Conservation (phyloP, 2,797 vertebrate species). For the Esox masquinongy region DNA sequence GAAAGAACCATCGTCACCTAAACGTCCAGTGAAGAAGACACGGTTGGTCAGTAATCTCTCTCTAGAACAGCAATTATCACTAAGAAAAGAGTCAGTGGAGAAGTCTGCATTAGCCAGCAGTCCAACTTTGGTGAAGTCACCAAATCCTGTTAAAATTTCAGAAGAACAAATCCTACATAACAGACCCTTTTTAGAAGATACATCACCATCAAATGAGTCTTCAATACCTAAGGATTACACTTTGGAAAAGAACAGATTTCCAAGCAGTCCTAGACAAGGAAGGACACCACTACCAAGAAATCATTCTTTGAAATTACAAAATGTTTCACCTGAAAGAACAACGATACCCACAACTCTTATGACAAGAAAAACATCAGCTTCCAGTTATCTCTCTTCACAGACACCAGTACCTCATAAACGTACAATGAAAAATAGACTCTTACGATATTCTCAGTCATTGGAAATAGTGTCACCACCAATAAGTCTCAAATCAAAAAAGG, state of each 20-base stretch:
- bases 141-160: constrained; percentile 25
- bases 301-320: constrained; percentile 30
- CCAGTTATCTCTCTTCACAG: constrained; percentile 36
- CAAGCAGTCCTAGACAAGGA: constrained; percentile 37
- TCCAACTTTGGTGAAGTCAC: constrained; percentile 25
- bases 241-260: constrained; percentile 30
- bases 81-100: constrained; percentile 60
- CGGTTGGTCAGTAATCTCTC: constrained; percentile 66
- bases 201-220: constrained; percentile 14
- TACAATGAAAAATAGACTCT: constrained; percentile 40
- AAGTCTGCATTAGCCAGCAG: constrained; percentile 52
- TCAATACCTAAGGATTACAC: constrained; percentile 23
- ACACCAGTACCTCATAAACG: constrained; percentile 32
- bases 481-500: constrained; percentile 46
- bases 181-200: constrained; percentile 3
- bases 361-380: constrained; percentile 22
- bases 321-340: constrained; percentile 19
- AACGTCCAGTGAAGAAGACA: constrained; percentile 56
- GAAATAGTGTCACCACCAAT: constrained; percentile 56
- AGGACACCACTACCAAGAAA: constrained; percentile 35
- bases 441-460: constrained; percentile 66
- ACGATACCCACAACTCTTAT: constrained; percentile 29
- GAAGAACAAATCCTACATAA: constrained; percentile 30
- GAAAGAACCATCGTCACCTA: constrained; percentile 38
- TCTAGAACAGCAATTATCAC: constrained; percentile 69